A percentile compares a stretch with the other conserved stretches of the same genome.
Conservation (phyloP, 2,113 vertebrate species). For the Carlito syrichta region DNA sequence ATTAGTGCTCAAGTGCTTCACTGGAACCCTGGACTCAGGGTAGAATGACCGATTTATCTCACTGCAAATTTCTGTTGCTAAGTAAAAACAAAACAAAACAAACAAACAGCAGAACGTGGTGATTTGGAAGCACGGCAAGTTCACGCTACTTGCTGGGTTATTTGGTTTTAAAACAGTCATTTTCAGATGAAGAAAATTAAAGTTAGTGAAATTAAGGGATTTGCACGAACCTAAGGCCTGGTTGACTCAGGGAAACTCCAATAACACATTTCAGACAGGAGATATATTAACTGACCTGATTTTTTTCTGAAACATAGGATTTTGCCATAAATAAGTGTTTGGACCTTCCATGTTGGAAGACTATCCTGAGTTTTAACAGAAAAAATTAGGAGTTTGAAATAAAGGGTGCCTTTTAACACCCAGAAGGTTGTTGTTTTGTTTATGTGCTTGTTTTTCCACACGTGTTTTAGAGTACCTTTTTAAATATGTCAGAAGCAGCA, state of each 20-base stretch:
- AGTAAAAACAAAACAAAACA: no score
- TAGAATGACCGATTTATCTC: neutral
- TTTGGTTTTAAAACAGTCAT: neutral
- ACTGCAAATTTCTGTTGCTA: neutral
- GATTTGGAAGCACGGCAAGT: neutral
- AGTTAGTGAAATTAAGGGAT: neutral
- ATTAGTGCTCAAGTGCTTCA: neutral
- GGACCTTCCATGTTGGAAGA: neutral
- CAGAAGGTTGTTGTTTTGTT: neutral
- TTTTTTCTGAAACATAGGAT: neutral
- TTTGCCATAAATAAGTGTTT: neutral
- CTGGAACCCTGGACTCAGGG: neutral
- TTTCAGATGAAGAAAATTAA: neutral
- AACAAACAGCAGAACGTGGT: neutral
- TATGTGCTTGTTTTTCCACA: neutral
- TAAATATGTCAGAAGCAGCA: neutral
- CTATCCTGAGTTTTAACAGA: neutral
- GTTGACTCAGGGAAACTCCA: neutral
- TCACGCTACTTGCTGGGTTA: neutral
- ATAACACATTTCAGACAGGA: neutral
- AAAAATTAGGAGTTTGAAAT: neutral
- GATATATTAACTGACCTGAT: neutral
- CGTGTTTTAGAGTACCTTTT: neutral
- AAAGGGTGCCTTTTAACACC: neutral
- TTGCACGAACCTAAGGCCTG: neutral